phyloP scores from a whole-genome alignment of 1,140 invertebrate genomes.

The Zaprionus vittiger region DNA sequence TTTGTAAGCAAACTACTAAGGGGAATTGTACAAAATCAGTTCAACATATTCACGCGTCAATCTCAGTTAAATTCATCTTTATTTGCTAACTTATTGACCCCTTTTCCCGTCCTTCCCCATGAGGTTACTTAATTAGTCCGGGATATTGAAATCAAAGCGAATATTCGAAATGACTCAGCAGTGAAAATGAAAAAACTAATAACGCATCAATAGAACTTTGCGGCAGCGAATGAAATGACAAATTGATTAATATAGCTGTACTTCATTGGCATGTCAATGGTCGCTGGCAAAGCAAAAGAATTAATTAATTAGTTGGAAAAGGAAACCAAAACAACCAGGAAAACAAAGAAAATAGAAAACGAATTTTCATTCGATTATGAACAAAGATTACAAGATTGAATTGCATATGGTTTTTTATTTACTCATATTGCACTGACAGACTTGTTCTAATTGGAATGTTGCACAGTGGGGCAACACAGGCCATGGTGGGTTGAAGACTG shows the following conservation, averaged over 20 bases:
- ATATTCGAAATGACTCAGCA: not conserved
- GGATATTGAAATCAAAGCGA: not conserved
- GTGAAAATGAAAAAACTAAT: not conserved
- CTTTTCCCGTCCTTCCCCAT: not conserved
- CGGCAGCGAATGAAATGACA: not conserved
- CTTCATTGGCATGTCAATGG: not conserved
- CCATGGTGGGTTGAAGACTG: not conserved
- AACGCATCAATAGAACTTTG: not conserved
- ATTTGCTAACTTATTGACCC: not conserved
- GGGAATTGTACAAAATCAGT: too few species aligned
- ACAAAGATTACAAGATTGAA: not conserved
- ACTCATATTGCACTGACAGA: not conserved
- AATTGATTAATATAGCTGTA: not conserved
- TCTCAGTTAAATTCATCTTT: too few species aligned
- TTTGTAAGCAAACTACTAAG: too few species aligned
- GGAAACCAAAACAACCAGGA: not conserved
- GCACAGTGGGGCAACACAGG: not conserved
- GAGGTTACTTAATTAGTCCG: not conserved
- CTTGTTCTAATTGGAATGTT: not conserved
- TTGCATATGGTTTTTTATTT: not conserved
- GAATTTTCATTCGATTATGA: not conserved
- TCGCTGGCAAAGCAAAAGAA: not conserved
- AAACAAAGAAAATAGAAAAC: not conserved
- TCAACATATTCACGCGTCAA: too few species aligned
- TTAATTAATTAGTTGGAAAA: not conserved